Evolutionary conservation across 1,140 invertebrate species (phyloP).

Genomic region (Heterodera carotae): DNA sequence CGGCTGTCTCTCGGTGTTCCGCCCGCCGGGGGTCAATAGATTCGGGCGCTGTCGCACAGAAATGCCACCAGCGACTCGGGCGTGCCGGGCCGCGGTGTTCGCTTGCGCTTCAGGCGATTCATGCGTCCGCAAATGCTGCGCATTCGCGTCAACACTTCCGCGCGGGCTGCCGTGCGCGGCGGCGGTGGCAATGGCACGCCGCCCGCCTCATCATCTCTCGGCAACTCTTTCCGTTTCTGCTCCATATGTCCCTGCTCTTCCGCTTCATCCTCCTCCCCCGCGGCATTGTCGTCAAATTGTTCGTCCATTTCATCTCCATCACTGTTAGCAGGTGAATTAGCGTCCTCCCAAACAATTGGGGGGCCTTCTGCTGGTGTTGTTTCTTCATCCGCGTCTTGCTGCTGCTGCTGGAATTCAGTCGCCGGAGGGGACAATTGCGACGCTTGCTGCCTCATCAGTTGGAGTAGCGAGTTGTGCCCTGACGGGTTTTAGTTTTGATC

Average conservation of each 20-base stretch:
- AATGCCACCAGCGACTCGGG: conserved; percentile 28
- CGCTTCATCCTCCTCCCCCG: neutral
- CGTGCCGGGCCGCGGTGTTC: conserved; percentile 21
- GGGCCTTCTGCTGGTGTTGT: neutral
- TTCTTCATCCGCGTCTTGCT: neutral
- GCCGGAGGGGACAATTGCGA: no score
- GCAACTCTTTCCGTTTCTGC: no score
- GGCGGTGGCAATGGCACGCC: neutral
- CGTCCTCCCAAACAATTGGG: no score
- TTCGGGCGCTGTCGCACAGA: conserved; percentile 12
- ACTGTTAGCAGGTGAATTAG: no score
- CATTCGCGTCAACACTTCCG: conserved; percentile 24
- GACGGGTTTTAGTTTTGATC: no score
- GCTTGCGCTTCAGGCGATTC: conserved; percentile 26
- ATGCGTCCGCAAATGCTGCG: conserved; percentile 24
- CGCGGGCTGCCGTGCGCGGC: neutral
- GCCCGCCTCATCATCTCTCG: no score
- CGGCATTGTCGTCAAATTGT: neutral
- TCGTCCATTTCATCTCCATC: neutral
- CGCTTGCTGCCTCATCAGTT: no score
- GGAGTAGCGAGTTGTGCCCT: no score
- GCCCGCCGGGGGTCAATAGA: neutral
- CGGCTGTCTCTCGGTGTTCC: no score
- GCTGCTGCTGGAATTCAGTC: no score
- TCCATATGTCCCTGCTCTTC: neutral